Evolutionary conservation across 2,113 vertebrate species (phyloP).

Genomic region (Bagarius yarrelli): DNA sequence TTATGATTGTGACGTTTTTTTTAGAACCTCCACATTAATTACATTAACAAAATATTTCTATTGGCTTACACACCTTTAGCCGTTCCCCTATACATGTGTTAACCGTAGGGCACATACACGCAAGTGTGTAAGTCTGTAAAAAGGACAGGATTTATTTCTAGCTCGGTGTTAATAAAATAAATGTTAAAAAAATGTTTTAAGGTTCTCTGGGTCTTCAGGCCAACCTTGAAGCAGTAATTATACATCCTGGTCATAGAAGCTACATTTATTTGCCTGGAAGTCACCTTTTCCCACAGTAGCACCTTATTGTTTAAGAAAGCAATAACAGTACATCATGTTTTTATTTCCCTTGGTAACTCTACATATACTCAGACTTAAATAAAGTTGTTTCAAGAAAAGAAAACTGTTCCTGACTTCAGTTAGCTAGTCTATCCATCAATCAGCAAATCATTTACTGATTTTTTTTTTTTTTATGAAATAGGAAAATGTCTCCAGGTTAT

Average conservation of each 20-base stretch:
- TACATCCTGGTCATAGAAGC: constrained; percentile 56
- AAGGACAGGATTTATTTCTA: not conserved
- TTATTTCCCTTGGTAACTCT: constrained; percentile 58
- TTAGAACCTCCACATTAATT: not conserved
- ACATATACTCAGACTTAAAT: not conserved
- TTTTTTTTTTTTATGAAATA: not conserved
- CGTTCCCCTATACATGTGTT: not conserved
- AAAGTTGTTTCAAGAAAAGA: not conserved
- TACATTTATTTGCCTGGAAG: constrained; percentile 45
- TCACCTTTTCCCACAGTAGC: constrained; percentile 42
- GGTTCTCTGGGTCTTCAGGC: constrained; percentile 31
- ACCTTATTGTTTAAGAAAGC: constrained; percentile 56
- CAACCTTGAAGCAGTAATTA: constrained; percentile 44
- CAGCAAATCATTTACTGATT: not conserved
- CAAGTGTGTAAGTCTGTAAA: not conserved
- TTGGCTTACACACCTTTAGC: not conserved
- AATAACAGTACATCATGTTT: constrained; percentile 64
- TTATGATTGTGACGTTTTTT: not conserved
- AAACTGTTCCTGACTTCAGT: not conserved
- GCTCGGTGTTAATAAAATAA: constrained; percentile 32
- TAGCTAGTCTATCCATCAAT: not conserved
- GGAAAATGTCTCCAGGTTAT: too few relatives aligned
- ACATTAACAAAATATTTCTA: not conserved
- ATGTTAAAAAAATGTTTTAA: constrained; percentile 25
- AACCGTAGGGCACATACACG: not conserved